These are phyloP conservation scores for Scrobipalpa atriplicella DNA, from an alignment of 2,888 invertebrate species.

Conservation along the genomic window DNA sequence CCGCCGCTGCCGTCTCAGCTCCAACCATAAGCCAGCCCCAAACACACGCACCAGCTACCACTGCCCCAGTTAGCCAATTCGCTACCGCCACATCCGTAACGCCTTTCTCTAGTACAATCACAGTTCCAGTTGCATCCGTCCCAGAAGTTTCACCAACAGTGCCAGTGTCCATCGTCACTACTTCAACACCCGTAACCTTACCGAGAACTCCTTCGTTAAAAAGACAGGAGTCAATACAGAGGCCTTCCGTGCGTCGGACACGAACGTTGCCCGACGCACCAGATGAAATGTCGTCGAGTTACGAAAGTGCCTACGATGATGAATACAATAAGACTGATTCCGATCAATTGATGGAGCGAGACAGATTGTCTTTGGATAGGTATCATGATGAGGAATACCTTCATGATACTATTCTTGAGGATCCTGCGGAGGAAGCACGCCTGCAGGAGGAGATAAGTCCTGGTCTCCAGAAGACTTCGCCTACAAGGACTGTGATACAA, in stretches of 20 bases:
- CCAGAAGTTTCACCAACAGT: slow-evolving; percentile 66
- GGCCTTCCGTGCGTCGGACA: slow-evolving; percentile 74
- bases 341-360: slow-evolving; percentile 71
- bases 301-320: slow-evolving; percentile 81
- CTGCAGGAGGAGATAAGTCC: slow-evolving; percentile 60
- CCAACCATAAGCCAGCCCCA: slow-evolving; percentile 58
- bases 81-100: slow-evolving; percentile 58
- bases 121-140: slow-evolving; percentile 67
- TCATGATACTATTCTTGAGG: slow-evolving; percentile 67
- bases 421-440: slow-evolving; percentile 65
- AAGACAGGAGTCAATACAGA: slow-evolving; percentile 79
- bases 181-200: slow-evolving; percentile 63
- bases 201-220: slow-evolving; percentile 72
- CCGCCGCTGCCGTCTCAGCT: slow-evolving; percentile 72
- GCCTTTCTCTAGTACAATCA: slow-evolving; percentile 61
- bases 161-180: slow-evolving; percentile 63
- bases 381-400: slow-evolving; percentile 71
- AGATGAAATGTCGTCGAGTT: slow-evolving; percentile 67
- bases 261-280: slow-evolving; percentile 78
- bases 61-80: slow-evolving; percentile 54
- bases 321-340: slow-evolving; percentile 80
- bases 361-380: slow-evolving; percentile 67
- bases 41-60: slow-evolving; percentile 43
- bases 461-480: slow-evolving; percentile 70
- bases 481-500: slow-evolving; percentile 64